Percentiles rank a stretch among this genome's conserved stretches.
Evolutionary conservation across 2,888 invertebrate genomes (phyloP).

Genomic region (Lasioglossum villosulum): DNA sequence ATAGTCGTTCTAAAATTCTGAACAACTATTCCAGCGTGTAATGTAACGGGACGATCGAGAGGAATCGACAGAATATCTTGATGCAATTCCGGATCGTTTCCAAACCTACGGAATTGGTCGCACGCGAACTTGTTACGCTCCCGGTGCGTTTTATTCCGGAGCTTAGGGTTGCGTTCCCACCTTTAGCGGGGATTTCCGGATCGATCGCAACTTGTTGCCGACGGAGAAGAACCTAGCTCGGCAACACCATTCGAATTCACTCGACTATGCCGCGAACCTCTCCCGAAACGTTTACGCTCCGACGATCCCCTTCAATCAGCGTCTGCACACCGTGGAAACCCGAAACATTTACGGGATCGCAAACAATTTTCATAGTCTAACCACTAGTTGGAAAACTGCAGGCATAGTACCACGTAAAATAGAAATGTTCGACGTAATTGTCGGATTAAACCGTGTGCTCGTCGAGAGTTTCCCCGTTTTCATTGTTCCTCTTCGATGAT

Average conservation of each 20-base stretch:
- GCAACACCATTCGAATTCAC: background rate
- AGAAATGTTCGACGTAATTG: background rate
- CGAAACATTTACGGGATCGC: background rate
- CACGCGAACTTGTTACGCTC: constrained; percentile 56
- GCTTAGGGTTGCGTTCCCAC: constrained; percentile 66
- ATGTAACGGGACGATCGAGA: background rate
- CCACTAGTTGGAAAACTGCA: background rate
- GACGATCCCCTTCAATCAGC: background rate
- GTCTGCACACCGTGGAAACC: background rate
- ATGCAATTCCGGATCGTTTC: constrained; percentile 43
- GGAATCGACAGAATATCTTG: background rate
- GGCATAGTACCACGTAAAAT: background rate
- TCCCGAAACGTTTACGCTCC: background rate
- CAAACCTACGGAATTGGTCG: constrained; percentile 67
- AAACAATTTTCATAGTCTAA: background rate
- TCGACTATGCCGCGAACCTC: background rate
- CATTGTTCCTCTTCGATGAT: background rate
- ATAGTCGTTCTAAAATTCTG: no score
- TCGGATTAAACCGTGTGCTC: background rate
- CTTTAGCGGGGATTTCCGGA: constrained; percentile 64
- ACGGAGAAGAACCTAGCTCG: constrained; percentile 16
- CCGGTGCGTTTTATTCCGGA: constrained; percentile 63
- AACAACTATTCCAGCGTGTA: background rate
- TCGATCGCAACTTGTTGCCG: constrained; percentile 75
- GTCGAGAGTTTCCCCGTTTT: background rate